phyloP scores from a whole-genome alignment of 2,797 vertebrate species.

The Sphaeramia orbicularis region DNA sequence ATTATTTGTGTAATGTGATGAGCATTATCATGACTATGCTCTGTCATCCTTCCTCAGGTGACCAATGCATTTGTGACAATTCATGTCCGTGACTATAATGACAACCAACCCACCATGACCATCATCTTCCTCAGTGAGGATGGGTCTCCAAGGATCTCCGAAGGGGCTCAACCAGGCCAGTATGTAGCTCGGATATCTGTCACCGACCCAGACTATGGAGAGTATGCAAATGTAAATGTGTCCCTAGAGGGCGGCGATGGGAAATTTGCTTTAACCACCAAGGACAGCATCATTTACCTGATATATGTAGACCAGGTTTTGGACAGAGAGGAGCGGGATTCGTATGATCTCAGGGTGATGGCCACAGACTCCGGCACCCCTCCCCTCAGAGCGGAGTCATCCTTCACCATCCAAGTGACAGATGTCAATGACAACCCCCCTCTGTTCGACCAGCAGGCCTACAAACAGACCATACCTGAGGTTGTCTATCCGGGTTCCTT shows the following conservation, averaged over 20 bases:
- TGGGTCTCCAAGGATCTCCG: conserved; percentile 94
- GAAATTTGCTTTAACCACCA: conserved; percentile 97
- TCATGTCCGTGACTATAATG: conserved; percentile 96
- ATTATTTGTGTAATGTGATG: too few relatives aligned
- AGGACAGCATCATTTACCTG: conserved; percentile 97
- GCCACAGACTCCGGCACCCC: conserved; percentile 96
- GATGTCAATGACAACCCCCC: conserved; percentile 98
- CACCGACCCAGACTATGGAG: conserved; percentile 96
- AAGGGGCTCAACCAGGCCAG: conserved; percentile 96
- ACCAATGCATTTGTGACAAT: conserved; percentile 97
- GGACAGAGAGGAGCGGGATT: conserved; percentile 94
- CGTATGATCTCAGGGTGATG: conserved; percentile 93
- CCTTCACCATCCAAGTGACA: conserved; percentile 92
- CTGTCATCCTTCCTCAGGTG: conserved; percentile 57
- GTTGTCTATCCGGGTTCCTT: conserved; percentile 96
- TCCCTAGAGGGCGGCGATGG: conserved; percentile 97
- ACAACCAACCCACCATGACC: conserved; percentile 99
- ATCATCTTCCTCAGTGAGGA: conserved; percentile 99
- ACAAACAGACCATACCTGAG: conserved; percentile 94
- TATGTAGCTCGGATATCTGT: conserved; percentile 98
- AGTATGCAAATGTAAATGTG: conserved; percentile 97
- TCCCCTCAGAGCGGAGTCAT: conserved; percentile 93
- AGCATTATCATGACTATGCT: too few relatives aligned
- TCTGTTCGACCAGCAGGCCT: conserved; percentile 92
- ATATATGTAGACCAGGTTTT: conserved; percentile 96